Base-by-base conservation (phyloP, 2,888 invertebrate genomes). In the Erannis defoliaria region DNA sequence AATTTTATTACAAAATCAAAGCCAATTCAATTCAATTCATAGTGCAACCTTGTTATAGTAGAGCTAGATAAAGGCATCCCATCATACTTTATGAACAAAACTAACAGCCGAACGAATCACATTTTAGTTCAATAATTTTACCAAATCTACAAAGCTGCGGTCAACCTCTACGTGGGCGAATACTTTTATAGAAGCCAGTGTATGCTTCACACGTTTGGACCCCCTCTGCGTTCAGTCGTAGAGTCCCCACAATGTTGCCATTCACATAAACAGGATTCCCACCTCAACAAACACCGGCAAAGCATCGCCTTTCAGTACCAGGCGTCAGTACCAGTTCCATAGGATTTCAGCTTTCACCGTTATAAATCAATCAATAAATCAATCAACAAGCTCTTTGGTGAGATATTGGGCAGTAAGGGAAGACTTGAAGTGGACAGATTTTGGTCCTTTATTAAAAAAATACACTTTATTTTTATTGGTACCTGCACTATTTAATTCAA, bases 331-430 rank as follows among this genome's bases (percentile, higher is more conserved):
- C 77, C 77, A 84, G 76, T 76, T 75, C 55, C 73, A 77, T 78
- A 79, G 81, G 82, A 77, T 77, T 82, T 80, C 55, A 55, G 64
- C 63, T 73, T 72, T 75, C 45, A 37, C 50, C 50, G 40, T 56
- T 56, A 46, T 46, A 69, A 66, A 71, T 72, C 68, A 58, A 62
- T 69, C 68, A 68, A 46, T 46, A 69, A 66, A 71, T 72, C 68
- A 58, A 62, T 69, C 68, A 68, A 67, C 64, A 72, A 73, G 73
- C 69, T 70, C 69, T 65, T 73, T 72, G 69, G 53, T 70, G 59
- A 66, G 68, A 14, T 21, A 57, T 69, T 69, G 68, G 71, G 73
- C 71, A 60, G 72, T 74, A 67, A 50, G 46, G 67, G 65, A 71
- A 70, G 72, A 65, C 18, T 16, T 5, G 42, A 37, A 31, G 14